Conservation (phyloP, 1,140 invertebrate species). For the Neodiprion pinetum region DNA sequence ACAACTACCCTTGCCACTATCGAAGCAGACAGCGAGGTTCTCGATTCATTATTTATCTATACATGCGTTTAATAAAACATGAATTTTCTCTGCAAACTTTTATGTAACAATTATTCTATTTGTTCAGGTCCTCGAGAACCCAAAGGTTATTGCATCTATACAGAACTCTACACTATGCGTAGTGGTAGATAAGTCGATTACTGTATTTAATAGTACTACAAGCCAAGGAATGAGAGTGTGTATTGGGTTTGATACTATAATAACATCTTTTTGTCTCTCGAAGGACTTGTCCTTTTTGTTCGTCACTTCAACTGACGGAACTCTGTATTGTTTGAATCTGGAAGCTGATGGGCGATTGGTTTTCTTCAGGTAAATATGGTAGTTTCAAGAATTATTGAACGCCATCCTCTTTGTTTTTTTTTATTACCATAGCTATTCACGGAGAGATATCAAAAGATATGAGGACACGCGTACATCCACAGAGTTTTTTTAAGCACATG, state of each 20-base stretch:
- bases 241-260: slow-evolving; percentile 40
- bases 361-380: slow-evolving; percentile 37
- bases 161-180: slow-evolving; percentile 46
- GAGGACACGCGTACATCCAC: too few relatives aligned
- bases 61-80: too few relatives aligned
- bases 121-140: slow-evolving; percentile 34
- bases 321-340: slow-evolving; percentile 45
- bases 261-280: slow-evolving; percentile 45
- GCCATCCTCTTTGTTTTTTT: too few relatives aligned
- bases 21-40: slow-evolving; percentile 39
- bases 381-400: too few relatives aligned
- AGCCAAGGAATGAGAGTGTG: slow-evolving; percentile 40
- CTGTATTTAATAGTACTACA: slow-evolving; percentile 49
- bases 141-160: slow-evolving; percentile 39
- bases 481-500: too few relatives aligned
- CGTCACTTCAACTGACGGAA: slow-evolving; percentile 34
- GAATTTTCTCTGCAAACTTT: too few relatives aligned
- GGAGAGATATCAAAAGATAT: too few relatives aligned
- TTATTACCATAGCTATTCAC: too few relatives aligned
- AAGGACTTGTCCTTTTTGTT: slow-evolving; percentile 41
- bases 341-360: slow-evolving; percentile 32
- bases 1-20: slow-evolving; percentile 53
- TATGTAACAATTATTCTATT: slow-evolving; percentile 9
- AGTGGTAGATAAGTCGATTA: slow-evolving; percentile 48
- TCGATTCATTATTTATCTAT: neutral